Evolutionary conservation across 2,888 invertebrate genomes (phyloP).

Genomic region (Calliopum simillimum): DNA sequence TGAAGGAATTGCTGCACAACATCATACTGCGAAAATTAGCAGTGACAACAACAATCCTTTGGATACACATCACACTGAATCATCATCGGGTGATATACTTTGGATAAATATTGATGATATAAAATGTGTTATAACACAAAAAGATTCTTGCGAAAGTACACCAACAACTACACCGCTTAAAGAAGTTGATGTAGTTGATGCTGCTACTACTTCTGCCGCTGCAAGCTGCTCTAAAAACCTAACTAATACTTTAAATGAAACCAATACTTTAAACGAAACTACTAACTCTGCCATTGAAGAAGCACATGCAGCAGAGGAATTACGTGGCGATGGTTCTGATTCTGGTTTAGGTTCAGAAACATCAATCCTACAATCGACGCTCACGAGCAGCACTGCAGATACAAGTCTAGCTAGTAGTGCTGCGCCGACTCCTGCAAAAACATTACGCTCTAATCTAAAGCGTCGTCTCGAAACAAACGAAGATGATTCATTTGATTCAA

Average conservation of each 20-base stretch:
- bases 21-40: not conserved
- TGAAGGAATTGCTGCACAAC: conserved; percentile 46
- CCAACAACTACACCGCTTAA: conserved; percentile 1
- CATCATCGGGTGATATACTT: conserved; percentile 51
- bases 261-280: not conserved
- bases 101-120: conserved; percentile 51
- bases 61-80: conserved; percentile 51
- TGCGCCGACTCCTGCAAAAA: conserved; percentile 37
- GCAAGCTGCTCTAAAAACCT: conserved; percentile 1
- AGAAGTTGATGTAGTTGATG: conserved; percentile 2
- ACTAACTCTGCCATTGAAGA: conserved; percentile 41
- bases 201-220: not conserved
- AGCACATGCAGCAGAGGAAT: conserved; percentile 49
- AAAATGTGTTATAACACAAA: conserved; percentile 36
- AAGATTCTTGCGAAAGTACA: conserved; percentile 5
- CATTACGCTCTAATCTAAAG: conserved; percentile 77
- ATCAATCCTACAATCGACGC: conserved; percentile 52
- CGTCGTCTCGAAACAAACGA: conserved; percentile 68
- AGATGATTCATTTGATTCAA: conserved; percentile 42
- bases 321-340: conserved; percentile 82
- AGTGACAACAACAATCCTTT: conserved; percentile 44
- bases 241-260: not conserved
- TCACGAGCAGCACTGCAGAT: conserved; percentile 43
- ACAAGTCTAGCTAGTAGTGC: conserved; percentile 44
- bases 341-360: conserved; percentile 85